Evolutionary conservation across 2,113 vertebrate species (phyloP).

Genomic region (Apistogramma diplotaenia): DNA sequence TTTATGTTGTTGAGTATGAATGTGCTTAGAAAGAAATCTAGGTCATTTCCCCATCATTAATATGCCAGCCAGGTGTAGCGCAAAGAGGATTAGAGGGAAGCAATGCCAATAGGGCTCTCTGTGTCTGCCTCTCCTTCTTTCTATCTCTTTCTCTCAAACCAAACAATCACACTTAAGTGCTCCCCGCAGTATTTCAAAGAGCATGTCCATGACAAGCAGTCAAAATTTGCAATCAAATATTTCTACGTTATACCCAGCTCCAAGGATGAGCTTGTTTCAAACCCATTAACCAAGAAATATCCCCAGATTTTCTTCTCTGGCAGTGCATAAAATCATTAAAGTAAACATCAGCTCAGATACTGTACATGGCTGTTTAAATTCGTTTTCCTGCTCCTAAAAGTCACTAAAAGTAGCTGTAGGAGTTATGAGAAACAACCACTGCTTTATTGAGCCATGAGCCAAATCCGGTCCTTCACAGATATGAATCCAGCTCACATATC

Average conservation of each 20-base stretch:
- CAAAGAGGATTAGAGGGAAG: slow-evolving; percentile 64
- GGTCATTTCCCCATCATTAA: slow-evolving; percentile 66
- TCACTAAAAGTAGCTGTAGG: background rate
- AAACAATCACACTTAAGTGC: slow-evolving; percentile 44
- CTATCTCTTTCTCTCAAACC: background rate
- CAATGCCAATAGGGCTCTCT: slow-evolving; percentile 33
- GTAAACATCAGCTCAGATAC: background rate
- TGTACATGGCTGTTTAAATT: background rate
- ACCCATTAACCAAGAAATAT: slow-evolving; percentile 18
- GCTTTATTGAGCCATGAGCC: fast-evolving
- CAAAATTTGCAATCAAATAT: slow-evolving; percentile 1
- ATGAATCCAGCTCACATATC: background rate
- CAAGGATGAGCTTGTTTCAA: slow-evolving; percentile 11
- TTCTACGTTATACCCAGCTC: background rate
- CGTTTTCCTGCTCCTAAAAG: background rate
- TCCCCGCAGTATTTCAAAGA: slow-evolving; percentile 25
- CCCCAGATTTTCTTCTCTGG: background rate
- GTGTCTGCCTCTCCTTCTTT: background rate
- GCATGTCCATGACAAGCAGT: slow-evolving; percentile 1
- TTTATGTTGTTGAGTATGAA: slow-evolving; percentile 26
- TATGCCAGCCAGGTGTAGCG: slow-evolving; percentile 69
- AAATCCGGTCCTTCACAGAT: background rate
- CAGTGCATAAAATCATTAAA: background rate
- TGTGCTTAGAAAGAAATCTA: slow-evolving; percentile 52
- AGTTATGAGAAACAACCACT: background rate